Evolutionary conservation across 2,888 invertebrate species (phyloP), one percentile per base, ranked within the genome.

Genomic region (Drosophila testacea): DNA sequence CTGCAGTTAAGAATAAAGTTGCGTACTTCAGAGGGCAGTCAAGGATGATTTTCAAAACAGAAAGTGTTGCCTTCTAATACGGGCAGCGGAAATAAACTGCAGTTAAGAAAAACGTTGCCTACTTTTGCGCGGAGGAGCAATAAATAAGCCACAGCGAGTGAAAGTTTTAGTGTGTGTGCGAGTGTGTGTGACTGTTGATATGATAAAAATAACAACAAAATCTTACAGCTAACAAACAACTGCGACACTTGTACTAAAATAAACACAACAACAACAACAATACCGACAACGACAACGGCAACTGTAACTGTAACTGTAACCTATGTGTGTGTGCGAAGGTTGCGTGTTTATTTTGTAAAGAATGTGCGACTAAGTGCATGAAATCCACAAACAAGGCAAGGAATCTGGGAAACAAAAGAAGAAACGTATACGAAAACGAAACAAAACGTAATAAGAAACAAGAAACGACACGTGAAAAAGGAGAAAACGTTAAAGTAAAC

Each of bases 321-420:
- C 60, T 56, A 44, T 61, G 52, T 81, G 71, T 48, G 52, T 81
- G 71, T 48, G 54, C 39, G 62, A 74, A 79, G 75, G 75, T 74
- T 74, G 74, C 59, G 65, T 75, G 75, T 70, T 63, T 79, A 65
- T 63, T 62, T 65, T 54, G 65, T 46, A 57, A 60, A 62, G 69
- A 74, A 83, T 83, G 86, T 69, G 86, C 68, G 69, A 75, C 72
- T 83, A 75, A 82, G 84, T 86, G 81, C 78, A 78, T 70, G 52
- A 86, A 83, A 83, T 72, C 72, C 77, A 54, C 69, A 42, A 71
- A 57, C 46, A 65, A 32, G 41, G 41, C 54, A 22, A 55, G 44
- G 44, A 44, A 46, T 41, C 51, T 11, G 32, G 34, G 62, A 54
- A 50, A 50, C 59, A 62, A 47, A 56, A 62, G 56, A 34, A 47